Evolutionary conservation across 2,888 invertebrate genomes (phyloP).

Genomic region (Tetrapedia diversipes): DNA sequence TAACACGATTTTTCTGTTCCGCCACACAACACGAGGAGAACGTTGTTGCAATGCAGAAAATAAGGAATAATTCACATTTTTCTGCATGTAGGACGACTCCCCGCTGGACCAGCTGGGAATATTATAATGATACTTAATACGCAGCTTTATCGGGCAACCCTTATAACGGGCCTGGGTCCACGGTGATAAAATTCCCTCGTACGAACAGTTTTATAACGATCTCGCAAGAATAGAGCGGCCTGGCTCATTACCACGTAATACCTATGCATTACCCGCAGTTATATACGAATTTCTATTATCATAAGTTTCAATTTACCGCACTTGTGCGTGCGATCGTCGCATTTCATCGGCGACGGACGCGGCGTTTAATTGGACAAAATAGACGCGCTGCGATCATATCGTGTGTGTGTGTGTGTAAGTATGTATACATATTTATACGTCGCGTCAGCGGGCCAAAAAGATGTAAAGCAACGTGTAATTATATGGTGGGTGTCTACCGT

Average conservation of each 20-base stretch:
- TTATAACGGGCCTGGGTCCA: background rate
- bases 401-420: too few relatives aligned
- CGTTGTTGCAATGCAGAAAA: background rate
- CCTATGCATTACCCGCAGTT: constrained; percentile 38
- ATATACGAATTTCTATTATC: constrained; percentile 34
- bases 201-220: constrained; percentile 17
- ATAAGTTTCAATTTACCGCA: constrained; percentile 44
- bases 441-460: constrained; percentile 21
- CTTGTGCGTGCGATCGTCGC: constrained; percentile 39
- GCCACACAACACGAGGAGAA: background rate
- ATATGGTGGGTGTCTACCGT: constrained; percentile 56
- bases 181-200: constrained; percentile 13
- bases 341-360: constrained; percentile 20
- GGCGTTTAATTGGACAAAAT: constrained; percentile 50
- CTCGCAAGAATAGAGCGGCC: constrained; percentile 19
- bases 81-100: too few relatives aligned
- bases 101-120: background rate
- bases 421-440: background rate
- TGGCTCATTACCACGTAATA: constrained; percentile 40
- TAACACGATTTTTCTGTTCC: background rate
- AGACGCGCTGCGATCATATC: constrained; percentile 41
- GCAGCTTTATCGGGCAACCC: constrained; percentile 1
- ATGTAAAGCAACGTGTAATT: constrained; percentile 57
- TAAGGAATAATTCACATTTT: too few relatives aligned
- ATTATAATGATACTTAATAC: constrained; percentile 18